Conservation (phyloP, 2,797 vertebrate genomes). For the Poeciliopsis turneri region DNA sequence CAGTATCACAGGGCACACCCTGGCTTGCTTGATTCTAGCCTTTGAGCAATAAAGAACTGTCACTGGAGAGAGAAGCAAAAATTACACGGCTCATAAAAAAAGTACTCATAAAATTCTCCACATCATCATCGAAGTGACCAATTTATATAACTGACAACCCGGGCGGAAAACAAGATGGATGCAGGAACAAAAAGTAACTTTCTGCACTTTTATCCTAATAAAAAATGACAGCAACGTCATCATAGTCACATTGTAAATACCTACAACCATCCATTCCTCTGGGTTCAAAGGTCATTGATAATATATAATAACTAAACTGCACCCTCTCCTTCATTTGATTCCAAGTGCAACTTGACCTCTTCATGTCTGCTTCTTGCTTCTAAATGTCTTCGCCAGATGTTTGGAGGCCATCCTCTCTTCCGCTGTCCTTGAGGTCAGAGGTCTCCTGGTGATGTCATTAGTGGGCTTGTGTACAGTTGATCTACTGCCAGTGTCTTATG, state of each 20-base stretch:
- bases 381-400: background rate
- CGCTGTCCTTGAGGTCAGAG: background rate
- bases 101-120: too few relatives aligned
- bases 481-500: background rate
- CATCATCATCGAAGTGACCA: background rate
- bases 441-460: background rate
- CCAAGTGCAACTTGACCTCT: background rate
- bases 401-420: background rate
- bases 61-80: background rate
- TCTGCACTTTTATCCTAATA: background rate
- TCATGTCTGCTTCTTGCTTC: background rate
- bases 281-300: background rate
- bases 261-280: background rate
- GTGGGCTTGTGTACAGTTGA: background rate
- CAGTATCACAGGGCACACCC: background rate
- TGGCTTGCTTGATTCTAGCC: background rate
- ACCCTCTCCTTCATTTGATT: background rate
- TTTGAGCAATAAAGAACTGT: background rate
- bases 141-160: background rate
- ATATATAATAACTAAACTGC: background rate
- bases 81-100: background rate
- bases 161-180: background rate
- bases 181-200: background rate
- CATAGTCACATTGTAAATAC: background rate
- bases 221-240: background rate